phyloP scores from a whole-genome alignment of 2,113 vertebrate genomes.

The Ameiurus melas region DNA sequence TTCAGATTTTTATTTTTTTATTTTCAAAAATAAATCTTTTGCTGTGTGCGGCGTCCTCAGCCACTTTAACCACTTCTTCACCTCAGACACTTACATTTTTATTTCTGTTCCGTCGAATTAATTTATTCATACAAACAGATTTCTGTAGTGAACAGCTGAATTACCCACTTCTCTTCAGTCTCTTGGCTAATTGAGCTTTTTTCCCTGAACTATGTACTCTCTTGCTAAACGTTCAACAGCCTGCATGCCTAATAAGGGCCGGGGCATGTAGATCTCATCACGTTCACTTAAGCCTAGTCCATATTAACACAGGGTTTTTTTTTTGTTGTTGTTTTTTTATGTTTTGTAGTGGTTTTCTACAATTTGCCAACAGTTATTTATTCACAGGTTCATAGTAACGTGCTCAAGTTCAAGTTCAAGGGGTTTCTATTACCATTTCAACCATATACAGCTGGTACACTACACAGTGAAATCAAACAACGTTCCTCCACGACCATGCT shows the following conservation, averaged over 20 bases:
- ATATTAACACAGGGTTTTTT: neutral
- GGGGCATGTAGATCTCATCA: neutral
- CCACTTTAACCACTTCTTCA: neutral
- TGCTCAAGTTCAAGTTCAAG: too few relatives aligned
- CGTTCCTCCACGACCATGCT: too few relatives aligned
- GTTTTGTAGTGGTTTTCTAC: neutral
- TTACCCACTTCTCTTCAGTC: neutral
- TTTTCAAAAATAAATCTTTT: neutral
- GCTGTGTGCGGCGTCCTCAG: neutral
- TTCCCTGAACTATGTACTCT: neutral
- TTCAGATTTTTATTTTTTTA: neutral
- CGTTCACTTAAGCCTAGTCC: neutral
- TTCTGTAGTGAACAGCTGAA: neutral
- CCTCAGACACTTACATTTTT: neutral
- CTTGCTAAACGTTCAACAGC: neutral
- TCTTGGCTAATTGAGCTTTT: neutral
- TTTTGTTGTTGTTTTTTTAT: too few relatives aligned
- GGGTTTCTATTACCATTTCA: too few relatives aligned
- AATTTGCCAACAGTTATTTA: too few relatives aligned
- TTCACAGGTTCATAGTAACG: neutral
- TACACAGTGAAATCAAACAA: too few relatives aligned
- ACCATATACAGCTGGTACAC: too few relatives aligned
- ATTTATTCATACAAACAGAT: neutral
- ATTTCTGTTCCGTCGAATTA: neutral
- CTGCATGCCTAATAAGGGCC: neutral